Base-by-base conservation (phyloP, 2,797 vertebrate species). In the Bovichtus variegatus region DNA sequence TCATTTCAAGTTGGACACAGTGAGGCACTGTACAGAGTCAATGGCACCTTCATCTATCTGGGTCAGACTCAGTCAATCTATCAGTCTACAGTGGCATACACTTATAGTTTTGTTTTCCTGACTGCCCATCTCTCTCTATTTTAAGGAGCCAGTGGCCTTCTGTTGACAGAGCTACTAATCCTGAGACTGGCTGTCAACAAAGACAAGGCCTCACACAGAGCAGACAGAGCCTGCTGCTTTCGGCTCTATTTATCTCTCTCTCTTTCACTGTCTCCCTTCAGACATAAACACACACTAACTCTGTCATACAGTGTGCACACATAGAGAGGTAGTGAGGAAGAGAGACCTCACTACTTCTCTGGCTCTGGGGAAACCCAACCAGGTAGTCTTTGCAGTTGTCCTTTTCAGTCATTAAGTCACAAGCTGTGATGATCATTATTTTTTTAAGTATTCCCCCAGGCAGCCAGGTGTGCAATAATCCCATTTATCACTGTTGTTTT, bases 121-220 rank as follows among this genome's bases (percentile, higher is more conserved):
- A 84, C 79, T 77, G 73, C 61, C 50, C 54, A 72, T 83, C 82
- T 83, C 77, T 67, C 76, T 93, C 92, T 94, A 91, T 94, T 92
- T 94, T 91, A 89, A 89, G 90, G 85, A 86, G 68, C 74, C 40
- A 12, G 71, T 81, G 81, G 84, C 76, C 88, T 88, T 80, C 83
- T 82, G 78, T 86, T 87, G 80, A 83, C 83, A 84, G 81, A 83
- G 71, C 71, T 59, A 62, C 83, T 92, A 89, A 93, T 93, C 91
- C 92, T 76, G 72, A 68, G 71, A 84, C 89, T 80, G 87, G 80
- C 83, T 84, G 82, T 88, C 78, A 83, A 82, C 84, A 91, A 85
- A 80, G 69, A 87, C 64, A 50, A 18, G 58, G 38, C 76, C 53
- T 71, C 38, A 49, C 43, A 72, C 31, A 44, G 43, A 70, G 60